These are phyloP conservation scores for Gallirallus australis DNA, from an alignment of 2,797 vertebrate genomes.

Conservation along the genomic window DNA sequence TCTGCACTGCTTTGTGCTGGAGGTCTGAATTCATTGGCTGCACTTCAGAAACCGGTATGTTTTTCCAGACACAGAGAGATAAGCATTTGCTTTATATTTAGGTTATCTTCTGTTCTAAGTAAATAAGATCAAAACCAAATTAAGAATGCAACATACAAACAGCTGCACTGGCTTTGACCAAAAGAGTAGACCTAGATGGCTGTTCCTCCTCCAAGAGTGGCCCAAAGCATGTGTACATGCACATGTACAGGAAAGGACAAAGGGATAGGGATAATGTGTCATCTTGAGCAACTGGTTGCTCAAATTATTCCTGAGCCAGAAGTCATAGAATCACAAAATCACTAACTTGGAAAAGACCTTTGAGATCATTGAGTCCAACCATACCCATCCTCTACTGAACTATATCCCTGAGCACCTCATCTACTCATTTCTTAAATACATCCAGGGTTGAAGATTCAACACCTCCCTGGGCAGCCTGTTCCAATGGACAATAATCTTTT, in stretches of 20 bases:
- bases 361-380: no score
- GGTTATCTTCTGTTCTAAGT: not conserved
- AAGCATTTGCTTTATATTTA: not conserved
- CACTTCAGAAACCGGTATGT: not conserved
- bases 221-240: not conserved
- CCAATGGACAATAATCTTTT: no score
- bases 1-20: not conserved
- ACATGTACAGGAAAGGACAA: not conserved
- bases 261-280: not conserved
- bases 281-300: not conserved
- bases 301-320: not conserved
- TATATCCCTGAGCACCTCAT: no score
- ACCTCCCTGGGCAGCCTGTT: no score
- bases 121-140: not conserved
- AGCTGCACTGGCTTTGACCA: not conserved
- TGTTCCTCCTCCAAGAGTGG: not conserved
- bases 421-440: no score
- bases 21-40: not conserved
- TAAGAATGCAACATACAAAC: not conserved
- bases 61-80: not conserved
- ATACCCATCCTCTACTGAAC: no score
- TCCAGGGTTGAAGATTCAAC: no score
- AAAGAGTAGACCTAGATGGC: not conserved
- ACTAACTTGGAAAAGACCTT: no score
- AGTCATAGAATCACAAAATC: no score